phyloP scores from a whole-genome alignment of 1,140 invertebrate species.

The Musca domestica region DNA sequence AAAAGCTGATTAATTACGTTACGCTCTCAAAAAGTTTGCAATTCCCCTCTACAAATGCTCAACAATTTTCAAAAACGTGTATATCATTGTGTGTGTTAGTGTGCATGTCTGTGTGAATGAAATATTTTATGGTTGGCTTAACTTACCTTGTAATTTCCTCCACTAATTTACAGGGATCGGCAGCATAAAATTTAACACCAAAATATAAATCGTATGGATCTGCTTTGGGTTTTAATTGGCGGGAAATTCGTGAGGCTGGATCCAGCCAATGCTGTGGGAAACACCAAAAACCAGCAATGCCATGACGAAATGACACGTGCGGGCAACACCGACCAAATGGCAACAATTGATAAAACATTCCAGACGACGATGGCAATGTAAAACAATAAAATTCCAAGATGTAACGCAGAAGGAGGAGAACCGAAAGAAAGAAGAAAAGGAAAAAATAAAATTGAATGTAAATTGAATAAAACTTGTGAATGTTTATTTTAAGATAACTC shows the following conservation, averaged over 20 bases:
- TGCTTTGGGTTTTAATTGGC: conserved; percentile 73
- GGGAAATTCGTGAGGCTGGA: conserved; percentile 75
- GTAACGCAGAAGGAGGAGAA: neutral
- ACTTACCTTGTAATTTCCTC: conserved; percentile 91
- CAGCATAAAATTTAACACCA: conserved; percentile 97
- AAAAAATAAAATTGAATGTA: conserved; percentile 11
- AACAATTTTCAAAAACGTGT: neutral
- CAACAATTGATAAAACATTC: neutral
- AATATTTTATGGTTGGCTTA: neutral
- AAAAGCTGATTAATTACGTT: too few species aligned
- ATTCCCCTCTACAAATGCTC: neutral
- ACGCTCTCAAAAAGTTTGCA: neutral
- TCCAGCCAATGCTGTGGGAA: conserved; percentile 81
- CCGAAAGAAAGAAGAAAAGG: neutral
- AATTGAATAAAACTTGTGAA: conserved; percentile 15
- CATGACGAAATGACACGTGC: neutral
- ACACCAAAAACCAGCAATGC: conserved; percentile 1
- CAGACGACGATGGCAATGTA: neutral
- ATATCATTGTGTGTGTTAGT: neutral
- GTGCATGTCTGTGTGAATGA: neutral
- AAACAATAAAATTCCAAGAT: neutral
- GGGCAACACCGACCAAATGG: too few species aligned
- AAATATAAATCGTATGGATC: conserved; percentile 92
- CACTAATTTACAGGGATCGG: conserved; percentile 91
- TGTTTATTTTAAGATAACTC: conserved; percentile 8